Evolutionary conservation across 2,888 invertebrate species (phyloP), one percentile per base, ranked within the genome.

Genomic region (Linnaemya vulpina): DNA sequence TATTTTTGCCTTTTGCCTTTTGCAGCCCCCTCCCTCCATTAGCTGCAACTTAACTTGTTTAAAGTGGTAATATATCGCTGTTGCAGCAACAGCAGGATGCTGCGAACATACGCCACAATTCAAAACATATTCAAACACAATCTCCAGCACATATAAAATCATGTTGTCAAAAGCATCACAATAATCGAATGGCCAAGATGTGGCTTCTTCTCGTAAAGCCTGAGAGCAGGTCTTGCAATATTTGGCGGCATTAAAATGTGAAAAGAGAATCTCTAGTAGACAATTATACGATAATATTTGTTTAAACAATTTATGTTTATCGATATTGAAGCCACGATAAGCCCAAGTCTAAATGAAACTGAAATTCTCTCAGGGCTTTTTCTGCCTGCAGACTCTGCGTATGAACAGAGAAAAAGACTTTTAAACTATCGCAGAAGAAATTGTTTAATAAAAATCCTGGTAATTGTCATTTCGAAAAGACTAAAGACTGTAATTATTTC

Each of bases 271-370:
- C 46, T 65, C 3, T 60, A 15, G 43, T 17, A 58, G 20, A 76
- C 40, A 46, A 76, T 71, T 58, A 38, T 58, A 22, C 40, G 58
- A 49, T 77, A 77, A 77, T 82, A 76, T 83, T 77, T 77, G 70
- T 65, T 77, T 58, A 71, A 77, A 58, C 70, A 71, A 85, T 85
- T 85, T 85, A 85, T 82, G 79, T 85, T 85, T 82, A 85, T 85
- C 85, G 85, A 82, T 85, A 49, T 38, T 15, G 51, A 60, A 49
- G 40, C 7, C 71, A 60, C 65, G 85, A 85, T 82, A 82, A 84
- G 75, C 40, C 11, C 3, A 43, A 53, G n/a, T 25, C 62, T 38
- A 51, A 51, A 60, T 15, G 51, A 55, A 71, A 62, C 15, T 25
- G 11, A 74, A 70, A 35, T 77, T 81, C 81, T 25, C 55, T 65